phyloP scores from a whole-genome alignment of 2,797 vertebrate species.

The Hippoglossus hippoglossus region DNA sequence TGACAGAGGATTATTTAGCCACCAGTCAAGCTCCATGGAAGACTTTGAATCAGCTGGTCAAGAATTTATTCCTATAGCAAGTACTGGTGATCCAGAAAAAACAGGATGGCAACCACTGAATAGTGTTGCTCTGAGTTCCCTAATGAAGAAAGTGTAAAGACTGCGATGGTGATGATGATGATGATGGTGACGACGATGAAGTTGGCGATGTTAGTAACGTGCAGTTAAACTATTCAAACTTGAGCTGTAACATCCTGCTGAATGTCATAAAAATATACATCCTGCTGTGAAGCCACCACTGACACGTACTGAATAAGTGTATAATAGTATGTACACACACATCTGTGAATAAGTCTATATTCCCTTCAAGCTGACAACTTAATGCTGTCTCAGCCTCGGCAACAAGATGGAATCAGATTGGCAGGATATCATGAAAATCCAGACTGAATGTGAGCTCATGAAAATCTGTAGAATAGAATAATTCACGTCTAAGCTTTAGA shows the following conservation, averaged over 20 bases:
- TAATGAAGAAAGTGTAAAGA: slow-evolving; percentile 34
- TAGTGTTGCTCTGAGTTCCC: slow-evolving; percentile 24
- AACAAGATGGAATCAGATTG: slow-evolving; percentile 69
- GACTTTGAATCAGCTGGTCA: slow-evolving; percentile 58
- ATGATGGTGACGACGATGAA: slow-evolving; percentile 21
- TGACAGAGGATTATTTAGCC: slow-evolving; percentile 69
- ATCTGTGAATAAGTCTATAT: slow-evolving; percentile 33
- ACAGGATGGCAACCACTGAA: slow-evolving; percentile 33
- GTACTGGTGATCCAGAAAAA: slow-evolving; percentile 51
- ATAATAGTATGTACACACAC: slow-evolving; percentile 23
- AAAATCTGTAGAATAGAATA: slow-evolving; percentile 69
- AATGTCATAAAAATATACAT: slow-evolving; percentile 25
- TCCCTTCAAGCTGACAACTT: slow-evolving; percentile 64
- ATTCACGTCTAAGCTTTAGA: slow-evolving; percentile 60
- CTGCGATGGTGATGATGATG: slow-evolving; percentile 19
- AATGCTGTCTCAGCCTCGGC: slow-evolving; percentile 62
- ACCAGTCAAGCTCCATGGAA: slow-evolving; percentile 44
- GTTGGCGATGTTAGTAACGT: slow-evolving; percentile 45
- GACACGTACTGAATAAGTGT: slow-evolving; percentile 17
- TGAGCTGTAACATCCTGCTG: slow-evolving; percentile 30
- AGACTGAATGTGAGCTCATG: slow-evolving; percentile 60
- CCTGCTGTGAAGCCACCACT: slow-evolving; percentile 29
- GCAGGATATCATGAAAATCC: slow-evolving; percentile 70
- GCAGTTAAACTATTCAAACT: slow-evolving; percentile 43
- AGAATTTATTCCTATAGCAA: slow-evolving; percentile 53